Conservation (phyloP, 2,888 invertebrate species). For the Auanema freiburgensis region DNA sequence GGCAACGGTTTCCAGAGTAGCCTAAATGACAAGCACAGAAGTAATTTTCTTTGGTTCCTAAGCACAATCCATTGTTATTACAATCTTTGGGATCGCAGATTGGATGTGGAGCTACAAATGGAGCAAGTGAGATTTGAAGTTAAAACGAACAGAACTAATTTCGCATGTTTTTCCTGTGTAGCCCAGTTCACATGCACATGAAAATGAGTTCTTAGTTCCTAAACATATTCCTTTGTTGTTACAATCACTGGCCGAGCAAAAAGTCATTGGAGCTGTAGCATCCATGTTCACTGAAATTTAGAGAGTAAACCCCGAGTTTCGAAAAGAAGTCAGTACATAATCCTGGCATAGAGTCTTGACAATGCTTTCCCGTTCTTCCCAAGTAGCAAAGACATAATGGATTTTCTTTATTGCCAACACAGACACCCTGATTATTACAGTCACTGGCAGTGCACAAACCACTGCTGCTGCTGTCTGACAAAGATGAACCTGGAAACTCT, state of each 20-base stretch:
- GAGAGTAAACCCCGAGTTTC: neutral
- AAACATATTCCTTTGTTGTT: conserved; percentile 55
- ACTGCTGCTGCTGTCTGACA: conserved; percentile 1
- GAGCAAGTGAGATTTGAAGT: no score
- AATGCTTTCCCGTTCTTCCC: conserved; percentile 46
- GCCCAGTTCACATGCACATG: conserved; percentile 48
- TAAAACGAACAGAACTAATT: conserved; percentile 21
- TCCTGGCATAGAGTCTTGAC: conserved; percentile 40
- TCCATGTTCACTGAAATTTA: conserved; percentile 33
- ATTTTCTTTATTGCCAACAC: conserved; percentile 46
- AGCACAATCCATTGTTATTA: conserved; percentile 51
- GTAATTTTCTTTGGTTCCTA: conserved; percentile 46
- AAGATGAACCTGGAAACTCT: neutral
- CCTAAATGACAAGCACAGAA: conserved; percentile 50
- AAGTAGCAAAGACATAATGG: conserved; percentile 74
- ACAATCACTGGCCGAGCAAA: conserved; percentile 52
- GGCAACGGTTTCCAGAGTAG: conserved; percentile 43
- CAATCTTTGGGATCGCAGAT: conserved; percentile 50
- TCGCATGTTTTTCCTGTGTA: conserved; percentile 44
- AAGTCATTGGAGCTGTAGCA: conserved; percentile 37
- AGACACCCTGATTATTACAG: conserved; percentile 50
- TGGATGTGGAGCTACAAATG: conserved; percentile 36
- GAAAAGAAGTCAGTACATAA: conserved; percentile 23
- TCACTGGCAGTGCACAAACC: conserved; percentile 39
- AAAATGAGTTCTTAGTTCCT: conserved; percentile 47